phyloP scores from a whole-genome alignment of 1,140 invertebrate species.

The Brachionus asplanchnoidis region DNA sequence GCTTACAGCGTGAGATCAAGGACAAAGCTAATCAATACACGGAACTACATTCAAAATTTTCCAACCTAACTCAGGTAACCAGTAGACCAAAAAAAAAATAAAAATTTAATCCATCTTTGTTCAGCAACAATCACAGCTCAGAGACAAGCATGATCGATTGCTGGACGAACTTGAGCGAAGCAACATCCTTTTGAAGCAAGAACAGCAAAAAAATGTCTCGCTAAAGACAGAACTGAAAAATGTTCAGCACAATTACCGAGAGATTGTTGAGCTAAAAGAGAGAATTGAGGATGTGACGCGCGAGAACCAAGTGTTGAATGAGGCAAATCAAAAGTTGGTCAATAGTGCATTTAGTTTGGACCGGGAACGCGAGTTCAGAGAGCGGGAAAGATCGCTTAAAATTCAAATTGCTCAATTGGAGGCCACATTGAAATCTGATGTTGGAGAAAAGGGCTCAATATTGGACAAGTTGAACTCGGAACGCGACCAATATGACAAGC shows the following conservation, averaged over 20 bases:
- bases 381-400: constrained; percentile 56
- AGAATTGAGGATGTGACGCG: constrained; percentile 49
- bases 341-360: constrained; percentile 58
- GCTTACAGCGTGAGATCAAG: constrained; percentile 58
- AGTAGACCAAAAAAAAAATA: neutral
- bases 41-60: constrained; percentile 54
- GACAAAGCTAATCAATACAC: constrained; percentile 55
- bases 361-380: constrained; percentile 56
- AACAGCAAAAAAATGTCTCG: constrained; percentile 53
- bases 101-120: constrained; percentile 19
- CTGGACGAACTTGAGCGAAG: constrained; percentile 56
- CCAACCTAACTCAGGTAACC: constrained; percentile 53
- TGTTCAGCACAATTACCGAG: neutral
- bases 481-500: constrained; percentile 53
- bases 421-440: constrained; percentile 57
- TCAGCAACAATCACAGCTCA: constrained; percentile 52
- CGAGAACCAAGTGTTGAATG: constrained; percentile 57
- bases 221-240: constrained; percentile 51
- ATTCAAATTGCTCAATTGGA: constrained; percentile 59
- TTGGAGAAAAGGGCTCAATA: constrained; percentile 56
- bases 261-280: constrained; percentile 29
- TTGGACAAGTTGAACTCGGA: constrained; percentile 54
- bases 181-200: constrained; percentile 55
- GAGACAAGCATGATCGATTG: constrained; percentile 54
- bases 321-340: constrained; percentile 59